Evolutionary conservation across 2,113 vertebrate genomes (phyloP), one percentile per base, ranked within the genome.

Genomic region (Canis aureus): DNA sequence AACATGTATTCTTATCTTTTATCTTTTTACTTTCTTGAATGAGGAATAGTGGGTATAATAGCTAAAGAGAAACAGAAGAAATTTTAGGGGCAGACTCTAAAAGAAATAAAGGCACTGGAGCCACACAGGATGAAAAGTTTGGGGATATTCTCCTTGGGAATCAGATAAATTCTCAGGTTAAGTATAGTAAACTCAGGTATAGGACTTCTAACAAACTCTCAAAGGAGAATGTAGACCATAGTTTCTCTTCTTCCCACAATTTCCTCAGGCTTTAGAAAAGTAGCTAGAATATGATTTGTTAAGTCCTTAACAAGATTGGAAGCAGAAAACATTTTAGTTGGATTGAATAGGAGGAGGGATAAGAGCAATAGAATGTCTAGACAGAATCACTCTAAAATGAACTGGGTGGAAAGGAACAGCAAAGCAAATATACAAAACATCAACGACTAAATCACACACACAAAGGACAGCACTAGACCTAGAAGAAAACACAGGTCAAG

Each of bases 121-220:
- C 8, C 5, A 25, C 32, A 51, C 4, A n/a, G 27, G 3, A 55
- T 51, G n/a, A 38, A 79, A 49, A 76, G 11, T 20, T 29, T n/a
- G 43, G 69, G 15, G 6, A 32, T 20, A 51, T 64, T 43, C 11
- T 27, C 43, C 15, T 64, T 69, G 51, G 49, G 11, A 27, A 59
- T 80, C 84, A 94, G 55, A 83, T 78, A 22, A 2, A 25, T 51
- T 17, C 59, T 35, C n/a, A 62, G 71, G 25, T 76, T 55, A 81
- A 32, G 8, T 15, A 19, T 23, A 25, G 0, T 5, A 89, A 62
- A 79, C 29, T 80, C 76, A 76, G 13, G 12, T 27, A 35, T 32
- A 94, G 20, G 73, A 85, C 13, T 76, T 85, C 53, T 51, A 74
- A 49, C 32, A 90, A 59, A 90, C 66, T 95, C 53, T 95, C 13